Conservation (phyloP, 2,888 invertebrate species). For the Agrypnus murinus region DNA sequence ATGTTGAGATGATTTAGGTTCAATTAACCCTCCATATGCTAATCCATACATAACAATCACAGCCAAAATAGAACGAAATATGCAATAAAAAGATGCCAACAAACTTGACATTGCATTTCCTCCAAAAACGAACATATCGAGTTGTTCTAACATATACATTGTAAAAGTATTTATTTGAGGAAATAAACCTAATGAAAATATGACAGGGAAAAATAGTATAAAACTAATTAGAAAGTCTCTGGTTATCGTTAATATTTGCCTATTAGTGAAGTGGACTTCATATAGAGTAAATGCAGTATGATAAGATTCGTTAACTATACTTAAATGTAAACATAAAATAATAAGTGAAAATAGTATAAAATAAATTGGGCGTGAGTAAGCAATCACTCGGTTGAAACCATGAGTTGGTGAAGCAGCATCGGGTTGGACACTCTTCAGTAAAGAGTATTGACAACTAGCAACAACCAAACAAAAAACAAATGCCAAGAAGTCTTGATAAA, state of each 20-base stretch:
- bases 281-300: slow-evolving; percentile 70
- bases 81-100: slow-evolving; percentile 86
- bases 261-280: slow-evolving; percentile 73
- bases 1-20: slow-evolving; percentile 90
- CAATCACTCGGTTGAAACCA: slow-evolving; percentile 95
- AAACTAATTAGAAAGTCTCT: slow-evolving; percentile 86
- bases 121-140: slow-evolving; percentile 92
- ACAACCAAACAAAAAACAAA: slow-evolving; percentile 98
- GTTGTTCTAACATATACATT: slow-evolving; percentile 97
- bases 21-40: slow-evolving; percentile 89
- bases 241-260: slow-evolving; percentile 78
- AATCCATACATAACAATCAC: slow-evolving; percentile 89
- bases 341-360: slow-evolving; percentile 86
- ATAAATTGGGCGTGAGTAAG: slow-evolving; percentile 95
- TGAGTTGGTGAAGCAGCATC: slow-evolving; percentile 99
- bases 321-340: slow-evolving; percentile 64
- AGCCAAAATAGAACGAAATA: slow-evolving; percentile 86
- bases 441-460: slow-evolving; percentile 97
- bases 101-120: slow-evolving; percentile 92
- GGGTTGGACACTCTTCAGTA: slow-evolving; percentile 98
- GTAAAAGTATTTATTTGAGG: slow-evolving; percentile 98
- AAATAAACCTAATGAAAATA: slow-evolving; percentile 96
- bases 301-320: slow-evolving; percentile 58
- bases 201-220: slow-evolving; percentile 92
- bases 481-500: slow-evolving; percentile 94